These are phyloP conservation scores for Tenualosa ilisha DNA, from an alignment of 2,797 vertebrate species.

Conservation along the genomic window DNA sequence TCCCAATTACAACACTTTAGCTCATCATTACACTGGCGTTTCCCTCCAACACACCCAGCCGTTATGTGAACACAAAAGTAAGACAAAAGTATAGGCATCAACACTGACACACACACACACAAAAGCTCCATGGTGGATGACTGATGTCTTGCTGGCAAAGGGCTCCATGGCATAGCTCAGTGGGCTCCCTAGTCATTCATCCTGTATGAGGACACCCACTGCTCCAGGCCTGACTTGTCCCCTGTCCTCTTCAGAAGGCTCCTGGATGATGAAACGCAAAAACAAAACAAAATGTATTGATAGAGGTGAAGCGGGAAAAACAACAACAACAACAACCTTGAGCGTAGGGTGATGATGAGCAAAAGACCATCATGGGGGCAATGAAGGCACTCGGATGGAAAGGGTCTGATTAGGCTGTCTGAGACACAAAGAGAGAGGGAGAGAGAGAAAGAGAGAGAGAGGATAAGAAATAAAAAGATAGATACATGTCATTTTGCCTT, in stretches of 20 bases:
- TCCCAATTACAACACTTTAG: too few relatives aligned
- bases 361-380: neutral
- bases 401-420: neutral
- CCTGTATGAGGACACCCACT: neutral
- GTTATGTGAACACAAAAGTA: too few relatives aligned
- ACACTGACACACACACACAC: slow-evolving; percentile 17
- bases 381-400: neutral
- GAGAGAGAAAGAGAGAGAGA: neutral
- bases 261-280: too few relatives aligned
- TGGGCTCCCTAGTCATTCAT: neutral
- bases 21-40: too few relatives aligned
- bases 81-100: neutral
- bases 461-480: neutral
- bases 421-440: neutral
- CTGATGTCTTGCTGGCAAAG: neutral
- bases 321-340: neutral
- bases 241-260: neutral
- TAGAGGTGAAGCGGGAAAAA: neutral
- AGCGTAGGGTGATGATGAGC: neutral
- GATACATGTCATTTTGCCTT: neutral
- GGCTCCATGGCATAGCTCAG: neutral
- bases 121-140: slow-evolving; percentile 49
- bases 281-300: slow-evolving; percentile 7
- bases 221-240: neutral
- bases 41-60: too few relatives aligned